These are phyloP conservation scores for Polypterus senegalus DNA, from an alignment of 2,113 vertebrate genomes.

Conservation along the genomic window DNA sequence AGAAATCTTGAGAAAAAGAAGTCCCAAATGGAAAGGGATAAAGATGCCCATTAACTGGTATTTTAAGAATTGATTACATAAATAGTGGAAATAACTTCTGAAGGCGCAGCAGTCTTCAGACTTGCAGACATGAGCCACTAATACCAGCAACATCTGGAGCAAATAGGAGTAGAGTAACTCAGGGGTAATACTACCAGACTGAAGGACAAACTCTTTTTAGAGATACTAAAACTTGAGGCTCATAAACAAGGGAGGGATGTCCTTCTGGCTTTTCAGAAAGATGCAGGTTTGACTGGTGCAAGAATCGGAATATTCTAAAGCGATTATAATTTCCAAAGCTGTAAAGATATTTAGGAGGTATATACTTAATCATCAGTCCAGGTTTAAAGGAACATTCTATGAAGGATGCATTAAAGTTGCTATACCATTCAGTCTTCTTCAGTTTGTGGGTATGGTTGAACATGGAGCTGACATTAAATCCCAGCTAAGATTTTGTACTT, in stretches of 20 bases:
- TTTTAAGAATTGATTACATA: too few relatives aligned
- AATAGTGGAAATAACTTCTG: too few relatives aligned
- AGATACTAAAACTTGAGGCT: too few relatives aligned
- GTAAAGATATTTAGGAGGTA: conserved; percentile 7
- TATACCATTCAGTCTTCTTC: conserved; percentile 4
- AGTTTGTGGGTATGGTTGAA: conserved; percentile 7
- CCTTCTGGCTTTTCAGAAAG: conserved; percentile 3
- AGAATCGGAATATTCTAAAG: conserved; percentile 8
- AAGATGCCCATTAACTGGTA: too few relatives aligned
- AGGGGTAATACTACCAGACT: too few relatives aligned
- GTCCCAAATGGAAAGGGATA: too few relatives aligned
- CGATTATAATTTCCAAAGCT: conserved; percentile 7
- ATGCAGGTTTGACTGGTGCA: conserved; percentile 4
- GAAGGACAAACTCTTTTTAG: too few relatives aligned
- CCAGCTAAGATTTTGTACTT: conserved; percentile 4
- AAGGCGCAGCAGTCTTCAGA: too few relatives aligned
- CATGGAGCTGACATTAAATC: conserved; percentile 16
- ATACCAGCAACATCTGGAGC: too few relatives aligned
- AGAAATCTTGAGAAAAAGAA: background rate
- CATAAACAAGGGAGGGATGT: background rate
- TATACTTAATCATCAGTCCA: conserved; percentile 11
- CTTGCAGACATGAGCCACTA: too few relatives aligned
- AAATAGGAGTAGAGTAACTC: too few relatives aligned
- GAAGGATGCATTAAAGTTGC: conserved; percentile 10
- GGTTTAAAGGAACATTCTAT: conserved; percentile 12